These are phyloP conservation scores for Trinectes maculatus DNA, from an alignment of 2,113 vertebrate species.

Conservation along the genomic window DNA sequence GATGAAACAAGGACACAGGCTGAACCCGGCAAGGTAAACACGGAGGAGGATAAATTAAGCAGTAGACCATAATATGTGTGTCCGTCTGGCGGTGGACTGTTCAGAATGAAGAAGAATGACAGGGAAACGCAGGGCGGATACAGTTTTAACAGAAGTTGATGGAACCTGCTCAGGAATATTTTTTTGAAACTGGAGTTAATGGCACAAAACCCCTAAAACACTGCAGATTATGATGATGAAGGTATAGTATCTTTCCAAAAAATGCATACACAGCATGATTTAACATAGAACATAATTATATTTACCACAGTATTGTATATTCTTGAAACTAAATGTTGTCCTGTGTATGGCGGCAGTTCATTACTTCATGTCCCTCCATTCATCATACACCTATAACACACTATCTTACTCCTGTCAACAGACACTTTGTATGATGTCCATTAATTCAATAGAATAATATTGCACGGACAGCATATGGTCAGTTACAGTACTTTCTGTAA, in stretches of 20 bases:
- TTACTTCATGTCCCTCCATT: no score
- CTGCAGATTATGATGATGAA: no score
- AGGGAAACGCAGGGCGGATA: conserved; percentile 5
- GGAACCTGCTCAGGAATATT: neutral
- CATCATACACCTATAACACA: no score
- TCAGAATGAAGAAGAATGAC: conserved; percentile 15
- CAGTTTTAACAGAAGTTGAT: conserved; percentile 7
- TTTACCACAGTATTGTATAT: no score
- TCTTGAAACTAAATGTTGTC: no score
- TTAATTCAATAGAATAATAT: neutral
- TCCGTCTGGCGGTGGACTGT: no score
- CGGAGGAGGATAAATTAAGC: conserved; percentile 38
- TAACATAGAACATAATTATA: no score
- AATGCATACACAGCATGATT: no score
- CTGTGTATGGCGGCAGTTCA: no score
- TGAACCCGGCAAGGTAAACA: conserved; percentile 40
- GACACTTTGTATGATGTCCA: neutral
- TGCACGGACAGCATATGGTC: neutral
- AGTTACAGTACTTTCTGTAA: neutral
- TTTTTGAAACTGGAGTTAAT: no score
- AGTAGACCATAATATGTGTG: conserved; percentile 26
- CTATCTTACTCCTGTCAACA: neutral
- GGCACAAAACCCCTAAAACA: no score
- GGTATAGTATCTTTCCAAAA: no score
- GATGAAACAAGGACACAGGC: conserved; percentile 43